These are phyloP conservation scores for Apis cerana DNA, from an alignment of 1,140 invertebrate species.

Conservation along the genomic window DNA sequence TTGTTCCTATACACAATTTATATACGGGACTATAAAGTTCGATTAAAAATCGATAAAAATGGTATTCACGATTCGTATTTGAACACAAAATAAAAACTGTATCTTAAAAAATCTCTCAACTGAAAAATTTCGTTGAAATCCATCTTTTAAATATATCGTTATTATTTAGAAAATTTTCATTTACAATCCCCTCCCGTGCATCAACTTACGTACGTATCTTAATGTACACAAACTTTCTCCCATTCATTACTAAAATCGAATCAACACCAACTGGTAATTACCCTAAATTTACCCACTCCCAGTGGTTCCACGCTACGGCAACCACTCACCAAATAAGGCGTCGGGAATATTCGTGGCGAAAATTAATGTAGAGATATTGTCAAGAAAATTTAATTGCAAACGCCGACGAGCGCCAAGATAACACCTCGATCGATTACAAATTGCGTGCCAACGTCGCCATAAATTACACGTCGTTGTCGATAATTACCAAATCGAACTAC, in stretches of 20 bases:
- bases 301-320: neutral
- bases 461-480: slow-evolving; percentile 8
- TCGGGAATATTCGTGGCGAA: neutral
- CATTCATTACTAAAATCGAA: neutral
- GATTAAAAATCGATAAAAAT: too few species aligned
- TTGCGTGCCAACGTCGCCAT: neutral
- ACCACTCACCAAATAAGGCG: neutral
- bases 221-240: neutral
- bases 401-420: slow-evolving; percentile 1
- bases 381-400: slow-evolving; percentile 35
- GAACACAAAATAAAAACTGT: too few species aligned
- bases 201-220: neutral
- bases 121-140: too few species aligned
- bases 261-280: neutral
- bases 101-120: too few species aligned
- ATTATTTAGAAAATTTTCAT: too few species aligned
- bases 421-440: slow-evolving; percentile 15
- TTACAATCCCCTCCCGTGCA: too few species aligned
- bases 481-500: slow-evolving; percentile 1
- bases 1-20: too few species aligned
- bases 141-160: too few species aligned
- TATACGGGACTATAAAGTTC: too few species aligned
- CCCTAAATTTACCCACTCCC: neutral
- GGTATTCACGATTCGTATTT: too few species aligned
- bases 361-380: slow-evolving; percentile 23